phyloP scores from a whole-genome alignment of 2,888 invertebrate species.

The Girardia tigrina region DNA sequence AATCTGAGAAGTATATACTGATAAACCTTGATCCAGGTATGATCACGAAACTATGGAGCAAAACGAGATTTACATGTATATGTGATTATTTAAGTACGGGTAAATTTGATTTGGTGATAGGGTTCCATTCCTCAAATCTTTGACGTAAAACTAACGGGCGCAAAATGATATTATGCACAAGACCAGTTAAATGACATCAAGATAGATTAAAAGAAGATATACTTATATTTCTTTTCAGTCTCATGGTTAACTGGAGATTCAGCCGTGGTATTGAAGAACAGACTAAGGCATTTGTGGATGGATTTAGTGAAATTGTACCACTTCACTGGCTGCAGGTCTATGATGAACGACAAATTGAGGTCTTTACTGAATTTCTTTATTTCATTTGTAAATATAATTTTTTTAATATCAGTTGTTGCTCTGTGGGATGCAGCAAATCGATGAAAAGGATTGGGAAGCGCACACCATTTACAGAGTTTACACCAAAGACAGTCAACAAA shows the following conservation, averaged over 20 bases:
- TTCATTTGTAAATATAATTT: not conserved
- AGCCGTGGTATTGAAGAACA: slow-evolving; percentile 37
- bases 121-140: no score
- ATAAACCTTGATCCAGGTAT: no score
- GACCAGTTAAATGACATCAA: no score
- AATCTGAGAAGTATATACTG: no score
- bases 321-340: slow-evolving; percentile 35
- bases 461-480: slow-evolving; percentile 97
- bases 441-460: slow-evolving; percentile 96
- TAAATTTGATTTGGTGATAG: no score
- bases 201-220: no score
- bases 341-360: slow-evolving; percentile 37
- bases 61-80: no score
- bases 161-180: no score
- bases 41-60: no score
- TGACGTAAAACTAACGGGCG: no score
- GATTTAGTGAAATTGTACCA: slow-evolving; percentile 36
- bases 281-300: slow-evolving; percentile 36
- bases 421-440: slow-evolving; percentile 99
- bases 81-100: no score
- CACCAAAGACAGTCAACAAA: slow-evolving; percentile 81
- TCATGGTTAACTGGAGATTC: slow-evolving; percentile 37
- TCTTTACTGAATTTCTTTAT: not conserved
- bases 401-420: slow-evolving; percentile 62
- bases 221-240: slow-evolving; percentile 23